Base-by-base conservation (phyloP, 2,888 invertebrate genomes). In the Archips crataeganus region DNA sequence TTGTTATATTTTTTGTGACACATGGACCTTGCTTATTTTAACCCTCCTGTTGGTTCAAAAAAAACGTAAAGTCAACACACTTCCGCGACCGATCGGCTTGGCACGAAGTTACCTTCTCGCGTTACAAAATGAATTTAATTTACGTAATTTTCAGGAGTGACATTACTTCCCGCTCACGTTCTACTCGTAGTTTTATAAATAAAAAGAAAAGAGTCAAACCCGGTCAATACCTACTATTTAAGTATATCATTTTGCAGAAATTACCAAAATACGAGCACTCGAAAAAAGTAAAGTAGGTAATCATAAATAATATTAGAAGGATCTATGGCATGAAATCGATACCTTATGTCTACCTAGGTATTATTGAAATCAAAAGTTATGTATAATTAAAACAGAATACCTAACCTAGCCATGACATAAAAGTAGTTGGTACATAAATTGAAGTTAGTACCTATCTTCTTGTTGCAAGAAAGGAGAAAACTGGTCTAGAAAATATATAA, bases 71-170 rank as follows among this genome's bases (percentile, higher is more conserved):
- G n/a, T 13, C 49, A 72, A 62, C 34, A 23, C 32, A 64, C 63
- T 73, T 70, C 68, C 68, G 59, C 63, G 3, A 11, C 63, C 32
- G n/a, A 59, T 36, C 61, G 47, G 68, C 42, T 49, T 69, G 73
- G 57, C 63, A 68, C 68, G 60, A 47, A 65, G 68, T 73, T 63
- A 68, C 59, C 57, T 57, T 68, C 68, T 73, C 68, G 59, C 62
- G 63, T 64, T 64, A 68, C 72, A 63, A 69, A 69, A 68, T 68
- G 42, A 54, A 61, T 51, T 65, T 51, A 39, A 57, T 47, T 59
- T 34, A 59, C 67, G 67, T 68, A 32, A 60, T 34, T 68, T 68
- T 36, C 47, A 59, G 67, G 36, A 60, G 45, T 59, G 59, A 68
- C 59, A 59, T 59, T 45, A 68, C 34, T 57, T 42, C 13, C 59